phyloP scores from a whole-genome alignment of 2,797 vertebrate genomes.

The Gadopsis marmoratus region DNA sequence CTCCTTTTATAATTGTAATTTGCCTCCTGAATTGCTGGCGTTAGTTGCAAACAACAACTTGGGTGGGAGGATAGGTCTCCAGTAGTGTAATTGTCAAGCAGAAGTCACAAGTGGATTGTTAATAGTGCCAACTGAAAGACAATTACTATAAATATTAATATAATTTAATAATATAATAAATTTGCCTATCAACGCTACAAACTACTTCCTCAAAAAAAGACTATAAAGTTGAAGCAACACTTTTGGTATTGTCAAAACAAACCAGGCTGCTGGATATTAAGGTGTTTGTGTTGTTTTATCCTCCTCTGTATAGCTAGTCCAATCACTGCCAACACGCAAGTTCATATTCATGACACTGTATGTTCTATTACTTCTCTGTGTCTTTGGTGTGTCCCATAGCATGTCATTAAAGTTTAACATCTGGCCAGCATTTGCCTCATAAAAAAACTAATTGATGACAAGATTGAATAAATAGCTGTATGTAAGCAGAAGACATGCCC shows the following conservation, averaged over 20 bases:
- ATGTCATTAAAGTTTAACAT: conserved; percentile 31
- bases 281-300: conserved; percentile 6
- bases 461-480: conserved; percentile 11
- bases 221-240: conserved; percentile 15
- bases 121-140: conserved; percentile 7
- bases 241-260: conserved; percentile 13
- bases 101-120: conserved; percentile 22
- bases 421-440: conserved; percentile 31
- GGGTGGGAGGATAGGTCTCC: neutral
- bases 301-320: neutral
- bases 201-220: conserved; percentile 14
- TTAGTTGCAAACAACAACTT: conserved; percentile 27
- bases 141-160: neutral
- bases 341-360: neutral
- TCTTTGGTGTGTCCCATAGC: neutral
- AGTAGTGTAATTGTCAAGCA: conserved; percentile 10
- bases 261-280: neutral
- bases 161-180: neutral
- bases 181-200: conserved; percentile 17
- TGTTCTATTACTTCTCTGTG: neutral
- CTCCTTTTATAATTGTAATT: conserved; percentile 6
- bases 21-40: neutral
- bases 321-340: neutral
- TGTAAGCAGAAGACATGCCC: neutral
- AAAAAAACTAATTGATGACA: conserved; percentile 12